Base-by-base conservation (phyloP, 2,113 vertebrate genomes). In the Neotoma lepida region DNA sequence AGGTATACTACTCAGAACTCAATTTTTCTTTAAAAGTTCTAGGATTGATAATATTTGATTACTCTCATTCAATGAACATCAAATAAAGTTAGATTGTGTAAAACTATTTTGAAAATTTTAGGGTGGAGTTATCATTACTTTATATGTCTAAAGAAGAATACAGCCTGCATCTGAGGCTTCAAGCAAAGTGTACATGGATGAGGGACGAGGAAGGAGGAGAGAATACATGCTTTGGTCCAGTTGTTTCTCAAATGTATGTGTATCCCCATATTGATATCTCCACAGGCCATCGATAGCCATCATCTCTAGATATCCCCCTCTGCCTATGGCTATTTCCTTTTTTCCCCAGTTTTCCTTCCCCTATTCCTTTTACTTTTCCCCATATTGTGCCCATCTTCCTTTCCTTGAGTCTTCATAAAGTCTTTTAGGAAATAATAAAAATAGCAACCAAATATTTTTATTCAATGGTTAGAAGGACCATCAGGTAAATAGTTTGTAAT, bases 161-260 rank as follows among this genome's bases (percentile, higher is more conserved):
- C 2, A 9, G 33, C 0, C 44, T 66, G 10, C 17, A 68, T 30
- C 41, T 86, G 18, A 20, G 39, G 51, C 24, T 74, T 84, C 24
- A 46, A 49, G 54, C 13, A 41, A 93, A 88, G 24, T 68, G n/a
- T 39, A 17, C 9, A 41, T 12, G 35, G 10, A 46, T n/a, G 22
- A 14, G 17, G 26, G 41, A 9, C 1, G 18, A 15, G 6, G 0
- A 24, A 24, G 17, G 3, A 46, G 12, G 18, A 51, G 5, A n/a
- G 28, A 68, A 35, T 61, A 49, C 71, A 26, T 12, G 33, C 24
- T 64, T 84, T 5, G 17, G 46, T 66, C 61, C 58, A 9, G 15
- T 22, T 85, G 26, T 77, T 77, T 95, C 28, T 90, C 9, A 84
- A n/a, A 5, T 30, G 10, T 85, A 28, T 30, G 68, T 54, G 2